phyloP scores from a whole-genome alignment of 2,888 invertebrate genomes.

The Aelia acuminata region DNA sequence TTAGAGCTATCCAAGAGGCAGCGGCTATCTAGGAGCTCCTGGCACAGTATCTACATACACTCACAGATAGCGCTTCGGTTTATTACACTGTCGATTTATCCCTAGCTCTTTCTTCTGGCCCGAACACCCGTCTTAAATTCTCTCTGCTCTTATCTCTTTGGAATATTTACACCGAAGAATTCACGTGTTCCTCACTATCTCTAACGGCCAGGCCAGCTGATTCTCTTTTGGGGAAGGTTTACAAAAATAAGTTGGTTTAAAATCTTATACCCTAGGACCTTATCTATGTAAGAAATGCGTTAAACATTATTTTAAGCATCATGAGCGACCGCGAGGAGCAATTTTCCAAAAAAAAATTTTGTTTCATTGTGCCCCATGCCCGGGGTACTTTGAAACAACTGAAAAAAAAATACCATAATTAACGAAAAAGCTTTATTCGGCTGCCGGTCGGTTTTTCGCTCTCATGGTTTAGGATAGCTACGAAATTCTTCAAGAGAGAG shows the following conservation, averaged over 20 bases:
- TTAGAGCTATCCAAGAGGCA: neutral
- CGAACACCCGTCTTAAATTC: neutral
- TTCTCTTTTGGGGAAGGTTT: neutral
- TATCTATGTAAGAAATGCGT: no score
- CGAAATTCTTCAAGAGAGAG: no score
- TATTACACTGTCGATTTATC: constrained; percentile 47
- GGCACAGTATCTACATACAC: constrained; percentile 44
- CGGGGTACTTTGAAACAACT: no score
- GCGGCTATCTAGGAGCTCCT: constrained; percentile 3
- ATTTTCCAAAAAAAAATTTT: no score
- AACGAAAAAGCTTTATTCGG: no score
- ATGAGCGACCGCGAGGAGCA: no score
- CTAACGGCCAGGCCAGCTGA: neutral
- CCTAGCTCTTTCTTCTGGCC: constrained; percentile 3
- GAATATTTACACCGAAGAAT: neutral
- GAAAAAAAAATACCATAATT: no score
- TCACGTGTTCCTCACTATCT: neutral
- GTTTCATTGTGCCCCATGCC: no score
- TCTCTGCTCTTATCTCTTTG: constrained; percentile 13
- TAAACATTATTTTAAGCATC: no score
- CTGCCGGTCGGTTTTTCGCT: no score
- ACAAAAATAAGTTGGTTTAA: neutral
- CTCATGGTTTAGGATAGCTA: no score
- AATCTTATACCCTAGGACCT: no score
- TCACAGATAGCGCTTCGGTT: constrained; percentile 45